Evolutionary conservation across 2,888 invertebrate species (phyloP).

Genomic region (Nomada lathburiana): DNA sequence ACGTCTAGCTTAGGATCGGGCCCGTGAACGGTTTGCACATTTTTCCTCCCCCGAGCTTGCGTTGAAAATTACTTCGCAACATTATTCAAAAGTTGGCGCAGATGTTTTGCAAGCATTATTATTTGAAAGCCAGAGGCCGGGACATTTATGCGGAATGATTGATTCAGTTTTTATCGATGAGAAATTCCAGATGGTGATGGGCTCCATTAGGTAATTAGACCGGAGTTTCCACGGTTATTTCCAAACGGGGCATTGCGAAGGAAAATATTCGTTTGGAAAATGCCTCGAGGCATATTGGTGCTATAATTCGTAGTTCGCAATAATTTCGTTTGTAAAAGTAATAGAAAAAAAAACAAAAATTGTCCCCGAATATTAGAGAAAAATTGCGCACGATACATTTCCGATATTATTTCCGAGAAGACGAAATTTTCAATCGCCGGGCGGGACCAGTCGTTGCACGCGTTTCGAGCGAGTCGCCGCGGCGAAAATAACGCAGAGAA

Average conservation of each 20-base stretch:
- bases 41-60: conserved; percentile 18
- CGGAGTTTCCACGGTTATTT: background rate
- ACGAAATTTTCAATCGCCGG: conserved; percentile 24
- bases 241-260: background rate
- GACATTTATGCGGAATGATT: background rate
- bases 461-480: conserved; percentile 8
- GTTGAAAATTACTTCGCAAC: conserved; percentile 34
- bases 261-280: background rate
- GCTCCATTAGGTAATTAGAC: conserved; percentile 25
- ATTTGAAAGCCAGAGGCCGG: background rate
- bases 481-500: conserved; percentile 33
- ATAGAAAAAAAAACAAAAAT: background rate
- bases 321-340: background rate
- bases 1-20: background rate
- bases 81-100: background rate
- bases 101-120: conserved; percentile 6
- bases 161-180: conserved; percentile 22
- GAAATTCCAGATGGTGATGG: background rate
- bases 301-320: too few relatives aligned
- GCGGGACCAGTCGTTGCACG: background rate
- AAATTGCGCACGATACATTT: background rate
- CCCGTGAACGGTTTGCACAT: conserved; percentile 35
- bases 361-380: background rate
- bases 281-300: too few relatives aligned
- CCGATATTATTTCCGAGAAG: background rate